Base-by-base conservation (phyloP, 2,888 invertebrate species). In the Nesidiocoris tenuis region DNA sequence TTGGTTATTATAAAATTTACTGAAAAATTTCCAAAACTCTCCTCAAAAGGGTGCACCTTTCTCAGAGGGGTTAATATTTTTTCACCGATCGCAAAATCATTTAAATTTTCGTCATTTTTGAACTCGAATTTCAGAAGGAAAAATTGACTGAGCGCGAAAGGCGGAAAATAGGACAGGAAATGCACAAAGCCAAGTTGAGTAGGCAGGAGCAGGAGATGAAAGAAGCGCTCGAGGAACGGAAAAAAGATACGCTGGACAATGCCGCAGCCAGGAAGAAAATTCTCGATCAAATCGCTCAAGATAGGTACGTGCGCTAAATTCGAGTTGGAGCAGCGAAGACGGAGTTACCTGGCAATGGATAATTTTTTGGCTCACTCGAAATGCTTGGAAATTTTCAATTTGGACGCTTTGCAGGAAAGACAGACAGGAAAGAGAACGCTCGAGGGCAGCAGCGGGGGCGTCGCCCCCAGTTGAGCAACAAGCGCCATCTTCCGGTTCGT, bases 271-370 rank as follows among this genome's bases (percentile, higher is more conserved):
- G 91, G 9, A 91, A 95, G 79, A 88, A 91, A 70, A 90, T 96
- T 18, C 84, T 90, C 77, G 90, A 91, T 74, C 93, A 95, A 83
- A 95, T 96, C 77, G 94, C 91, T 0, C 91, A 91, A 82, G 96
- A 96, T 84, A 89, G 92, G 81, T 89, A 89, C 0, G 92, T 91
- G 9, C 39, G 21, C 23, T 25, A n/a, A n/a, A n/a, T n/a, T n/a
- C n/a, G n/a, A n/a, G n/a, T n/a, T n/a, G n/a, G n/a, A n/a, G n/a
- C n/a, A n/a, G n/a, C n/a, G n/a, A n/a, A n/a, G n/a, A n/a, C n/a
- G n/a, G n/a, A n/a, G n/a, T n/a, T n/a, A n/a, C n/a, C n/a, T n/a
- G n/a, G n/a, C n/a, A n/a, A n/a, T n/a, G n/a, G n/a, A n/a, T n/a
- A n/a, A n/a, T n/a, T n/a, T n/a, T n/a, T n/a, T n/a, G n/a, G n/a